phyloP scores from a whole-genome alignment of 2,113 vertebrate species.

The Acinonyx jubatus region DNA sequence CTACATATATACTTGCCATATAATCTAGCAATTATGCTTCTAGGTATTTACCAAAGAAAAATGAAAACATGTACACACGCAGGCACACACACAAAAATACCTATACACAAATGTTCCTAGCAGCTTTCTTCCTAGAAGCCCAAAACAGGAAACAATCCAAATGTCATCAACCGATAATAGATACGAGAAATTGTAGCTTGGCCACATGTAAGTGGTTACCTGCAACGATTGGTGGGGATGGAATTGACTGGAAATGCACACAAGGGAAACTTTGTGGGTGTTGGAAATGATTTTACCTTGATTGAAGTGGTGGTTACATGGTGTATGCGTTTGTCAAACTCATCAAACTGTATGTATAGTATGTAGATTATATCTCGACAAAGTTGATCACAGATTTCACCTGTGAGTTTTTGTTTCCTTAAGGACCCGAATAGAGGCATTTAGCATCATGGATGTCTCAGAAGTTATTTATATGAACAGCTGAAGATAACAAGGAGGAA shows the following conservation, averaged over 20 bases:
- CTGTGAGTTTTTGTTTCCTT: neutral
- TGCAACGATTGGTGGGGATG: neutral
- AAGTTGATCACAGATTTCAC: neutral
- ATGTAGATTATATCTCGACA: neutral
- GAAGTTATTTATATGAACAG: neutral
- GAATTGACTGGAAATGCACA: too few species aligned
- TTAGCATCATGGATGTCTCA: neutral
- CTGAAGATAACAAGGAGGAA: neutral
- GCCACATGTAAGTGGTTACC: neutral
- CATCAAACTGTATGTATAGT: neutral
- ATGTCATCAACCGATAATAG: neutral
- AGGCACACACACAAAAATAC: neutral
- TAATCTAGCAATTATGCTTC: neutral
- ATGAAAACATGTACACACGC: neutral
- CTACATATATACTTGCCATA: neutral
- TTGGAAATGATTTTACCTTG: neutral
- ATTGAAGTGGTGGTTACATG: too few species aligned
- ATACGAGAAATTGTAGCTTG: neutral
- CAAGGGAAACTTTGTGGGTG: neutral
- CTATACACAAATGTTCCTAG: neutral
- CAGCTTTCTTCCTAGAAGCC: neutral
- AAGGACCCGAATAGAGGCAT: neutral
- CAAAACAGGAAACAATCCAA: neutral
- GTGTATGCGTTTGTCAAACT: neutral
- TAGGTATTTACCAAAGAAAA: neutral